A percentile compares a stretch with the other conserved stretches of the same genome.
Conservation (phyloP, 2,888 invertebrate genomes). For the Perizoma affinitatum region DNA sequence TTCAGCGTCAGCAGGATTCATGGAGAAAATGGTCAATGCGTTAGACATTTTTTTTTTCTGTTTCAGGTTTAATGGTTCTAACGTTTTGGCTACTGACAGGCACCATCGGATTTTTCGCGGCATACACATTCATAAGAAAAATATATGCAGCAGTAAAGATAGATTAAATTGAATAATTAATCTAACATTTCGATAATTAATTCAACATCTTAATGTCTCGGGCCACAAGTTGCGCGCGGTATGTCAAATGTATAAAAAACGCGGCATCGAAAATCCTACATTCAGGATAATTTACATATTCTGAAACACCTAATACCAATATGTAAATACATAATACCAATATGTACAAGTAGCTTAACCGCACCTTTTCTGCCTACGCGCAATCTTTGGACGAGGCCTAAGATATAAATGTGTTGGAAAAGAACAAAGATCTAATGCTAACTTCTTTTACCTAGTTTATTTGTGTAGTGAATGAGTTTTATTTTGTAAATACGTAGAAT, state of each 20-base stretch:
- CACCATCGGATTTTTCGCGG: slow-evolving; percentile 98
- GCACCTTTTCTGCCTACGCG: too few species aligned
- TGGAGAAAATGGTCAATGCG: too few species aligned
- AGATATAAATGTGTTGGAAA: slow-evolving; percentile 25
- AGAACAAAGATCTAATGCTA: slow-evolving; percentile 47
- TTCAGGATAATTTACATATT: too few species aligned
- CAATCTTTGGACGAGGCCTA: too few species aligned
- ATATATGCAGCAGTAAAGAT: slow-evolving; percentile 99
- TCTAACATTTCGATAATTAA: not conserved
- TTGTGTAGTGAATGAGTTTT: slow-evolving; percentile 40
- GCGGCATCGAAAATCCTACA: too few species aligned
- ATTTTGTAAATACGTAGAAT: slow-evolving; percentile 46
- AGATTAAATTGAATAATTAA: slow-evolving; percentile 83
- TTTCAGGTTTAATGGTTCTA: slow-evolving; percentile 93
- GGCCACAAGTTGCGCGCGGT: too few species aligned
- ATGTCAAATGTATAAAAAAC: too few species aligned
- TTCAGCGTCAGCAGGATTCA: too few species aligned
- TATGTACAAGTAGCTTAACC: too few species aligned
- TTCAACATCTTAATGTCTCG: too few species aligned
- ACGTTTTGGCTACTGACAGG: slow-evolving; percentile 99
- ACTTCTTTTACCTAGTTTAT: slow-evolving; percentile 1
- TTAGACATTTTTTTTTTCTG: slow-evolving; percentile 2
- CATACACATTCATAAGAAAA: slow-evolving; percentile 97
- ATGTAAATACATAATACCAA: too few species aligned
- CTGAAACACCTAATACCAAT: too few species aligned